A percentile compares a stretch with the other conserved stretches of the same genome.
These are phyloP conservation scores for Exocentrus adspersus DNA, from an alignment of 2,888 invertebrate species.

Conservation along the genomic window DNA sequence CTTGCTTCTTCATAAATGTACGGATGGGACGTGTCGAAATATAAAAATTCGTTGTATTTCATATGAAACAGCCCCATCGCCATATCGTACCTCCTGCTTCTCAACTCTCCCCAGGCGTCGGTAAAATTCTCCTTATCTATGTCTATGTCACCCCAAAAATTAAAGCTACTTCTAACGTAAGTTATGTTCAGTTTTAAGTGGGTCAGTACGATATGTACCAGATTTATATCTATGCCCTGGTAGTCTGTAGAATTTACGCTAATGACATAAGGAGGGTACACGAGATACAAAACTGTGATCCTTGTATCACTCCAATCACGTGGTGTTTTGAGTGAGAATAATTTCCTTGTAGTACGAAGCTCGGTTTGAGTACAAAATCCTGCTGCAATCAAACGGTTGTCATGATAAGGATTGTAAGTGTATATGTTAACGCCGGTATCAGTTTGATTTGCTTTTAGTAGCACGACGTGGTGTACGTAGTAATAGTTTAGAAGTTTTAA, in stretches of 20 bases:
- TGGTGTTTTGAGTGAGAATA: neutral
- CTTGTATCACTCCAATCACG: neutral
- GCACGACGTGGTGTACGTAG: neutral
- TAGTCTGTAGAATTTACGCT: neutral
- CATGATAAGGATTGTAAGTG: neutral
- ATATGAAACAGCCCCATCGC: neutral
- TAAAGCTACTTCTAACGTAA: neutral
- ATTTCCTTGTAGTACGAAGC: neutral
- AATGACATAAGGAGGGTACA: neutral
- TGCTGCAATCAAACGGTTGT: neutral
- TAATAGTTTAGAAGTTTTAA: neutral
- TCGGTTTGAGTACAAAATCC: neutral
- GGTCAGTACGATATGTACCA: neutral
- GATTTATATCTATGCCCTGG: neutral
- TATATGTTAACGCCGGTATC: neutral
- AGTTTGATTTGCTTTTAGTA: neutral
- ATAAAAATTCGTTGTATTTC: slow-evolving; percentile 1
- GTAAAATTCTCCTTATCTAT: neutral
- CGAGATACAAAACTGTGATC: neutral
- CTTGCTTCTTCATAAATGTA: neutral
- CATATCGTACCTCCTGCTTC: neutral
- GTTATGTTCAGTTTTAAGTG: neutral
- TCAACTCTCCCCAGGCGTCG: neutral
- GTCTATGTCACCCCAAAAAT: neutral
- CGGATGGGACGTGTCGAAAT: neutral